phyloP scores from a whole-genome alignment of 2,888 invertebrate genomes.

The Thera obeliscata region DNA sequence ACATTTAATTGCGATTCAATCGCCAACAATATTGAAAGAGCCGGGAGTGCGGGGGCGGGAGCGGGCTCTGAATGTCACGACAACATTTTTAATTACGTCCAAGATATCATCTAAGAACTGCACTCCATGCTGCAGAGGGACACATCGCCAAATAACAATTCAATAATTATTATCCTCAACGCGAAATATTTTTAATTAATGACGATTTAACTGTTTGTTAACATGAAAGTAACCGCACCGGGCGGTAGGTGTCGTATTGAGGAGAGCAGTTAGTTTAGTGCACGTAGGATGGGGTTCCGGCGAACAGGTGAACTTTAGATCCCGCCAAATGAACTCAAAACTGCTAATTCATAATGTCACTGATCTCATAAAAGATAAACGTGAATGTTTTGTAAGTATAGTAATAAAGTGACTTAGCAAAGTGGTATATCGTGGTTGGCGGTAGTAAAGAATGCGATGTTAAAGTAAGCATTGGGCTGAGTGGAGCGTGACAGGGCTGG shows the following conservation, averaged over 20 bases:
- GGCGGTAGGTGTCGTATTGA: conserved; percentile 27
- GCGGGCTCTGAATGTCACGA: conserved; percentile 82
- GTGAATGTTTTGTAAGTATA: neutral
- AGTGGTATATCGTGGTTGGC: conserved; percentile 28
- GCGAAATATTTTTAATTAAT: conserved; percentile 63
- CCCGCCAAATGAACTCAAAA: conserved; percentile 14
- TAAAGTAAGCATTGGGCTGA: conserved; percentile 19
- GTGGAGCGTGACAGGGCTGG: conserved; percentile 24
- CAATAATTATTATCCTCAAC: conserved; percentile 70
- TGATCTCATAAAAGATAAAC: conserved; percentile 7
- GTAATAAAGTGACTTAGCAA: neutral
- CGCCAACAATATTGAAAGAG: conserved; percentile 82
- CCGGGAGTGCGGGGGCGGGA: conserved; percentile 79
- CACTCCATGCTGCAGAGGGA: conserved; percentile 69
- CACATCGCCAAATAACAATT: conserved; percentile 79
- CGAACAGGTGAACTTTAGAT: conserved; percentile 19
- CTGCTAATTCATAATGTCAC: conserved; percentile 9
- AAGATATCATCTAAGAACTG: conserved; percentile 82
- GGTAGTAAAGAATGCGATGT: conserved; percentile 16
- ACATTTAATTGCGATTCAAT: conserved; percentile 83
- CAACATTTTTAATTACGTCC: conserved; percentile 84
- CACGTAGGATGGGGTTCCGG: conserved; percentile 3
- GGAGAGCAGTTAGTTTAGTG: conserved; percentile 7
- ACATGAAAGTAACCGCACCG: conserved; percentile 51
- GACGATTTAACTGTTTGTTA: conserved; percentile 62